Base-by-base conservation (phyloP, 1,140 invertebrate species). In the Rhyzopertha dominica region DNA sequence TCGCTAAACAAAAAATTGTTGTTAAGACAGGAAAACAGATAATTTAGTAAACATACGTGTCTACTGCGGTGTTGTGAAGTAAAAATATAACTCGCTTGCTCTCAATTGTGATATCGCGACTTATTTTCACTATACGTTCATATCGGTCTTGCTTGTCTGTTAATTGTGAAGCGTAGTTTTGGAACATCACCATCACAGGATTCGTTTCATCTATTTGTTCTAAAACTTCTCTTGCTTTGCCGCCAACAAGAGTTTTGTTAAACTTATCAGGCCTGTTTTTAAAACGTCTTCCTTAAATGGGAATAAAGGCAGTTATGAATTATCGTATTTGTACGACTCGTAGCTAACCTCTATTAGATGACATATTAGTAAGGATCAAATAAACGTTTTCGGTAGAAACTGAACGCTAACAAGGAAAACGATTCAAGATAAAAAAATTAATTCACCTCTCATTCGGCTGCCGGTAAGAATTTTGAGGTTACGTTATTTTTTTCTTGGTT, bases 81-180 rank as follows among this genome's bases (percentile, higher is more conserved):
- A 88, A 67, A 64, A 92, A 94, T 43, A 95, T 95, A 10, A 88
- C 83, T 49, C 89, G 73, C 63, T 95, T 95, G 56, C 89, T 90
- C 60, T 93, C 88, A 49, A 93, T 92, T 1, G 88, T 94, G n/a
- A 94, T 80, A 65, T 95, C 91, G 30, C 91, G 70, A 46, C 85
- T 84, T 1, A 85, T 66, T 70, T 93, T 94, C 0, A 92, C 77
- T 9, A 95, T 76, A 43, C 86, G 71, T 62, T 95, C 91, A 62
- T 85, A 80, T 55, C 85, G 78, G 65, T 95, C 90, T 61, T 95
- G 85, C 52, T 85, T 85, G 0, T 72, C 68, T 56, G 90, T 90
- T 5, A 95, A 69, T 56, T 87, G 81, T 2, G 56, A 44, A 5
- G 86, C 78, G 55, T 82, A 87, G 4, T 62, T 49, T 45, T 70